Evolutionary conservation across 1,140 invertebrate species (phyloP).

Genomic region (Drosophila tani): DNA sequence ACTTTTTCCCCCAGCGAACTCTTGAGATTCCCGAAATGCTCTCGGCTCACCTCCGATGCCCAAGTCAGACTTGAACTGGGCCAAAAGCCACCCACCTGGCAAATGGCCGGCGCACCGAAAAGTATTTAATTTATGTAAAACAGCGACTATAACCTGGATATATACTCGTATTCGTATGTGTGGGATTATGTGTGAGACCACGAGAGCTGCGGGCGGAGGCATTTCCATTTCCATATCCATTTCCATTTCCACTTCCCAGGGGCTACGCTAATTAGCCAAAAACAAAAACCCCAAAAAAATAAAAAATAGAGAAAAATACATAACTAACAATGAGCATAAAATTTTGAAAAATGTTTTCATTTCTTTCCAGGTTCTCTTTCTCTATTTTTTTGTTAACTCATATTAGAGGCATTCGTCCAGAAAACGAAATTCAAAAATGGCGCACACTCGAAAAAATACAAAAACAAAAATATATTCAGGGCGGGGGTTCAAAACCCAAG

Average conservation of each 20-base stretch:
- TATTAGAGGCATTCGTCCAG: conserved; percentile 80
- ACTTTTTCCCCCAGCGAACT: conserved; percentile 5
- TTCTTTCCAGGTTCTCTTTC: conserved; percentile 37
- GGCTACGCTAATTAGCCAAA: conserved; percentile 80
- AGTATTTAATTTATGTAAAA: conserved; percentile 79
- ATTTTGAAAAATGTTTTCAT: conserved; percentile 64
- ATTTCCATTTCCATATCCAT: conserved; percentile 62
- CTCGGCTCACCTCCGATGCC: conserved; percentile 25
- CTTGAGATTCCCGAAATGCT: conserved; percentile 43
- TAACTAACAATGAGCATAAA: conserved; percentile 77
- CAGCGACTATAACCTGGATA: conserved; percentile 59
- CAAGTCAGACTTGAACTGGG: conserved; percentile 29
- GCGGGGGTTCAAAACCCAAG: conserved; percentile 9
- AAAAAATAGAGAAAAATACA: conserved; percentile 30
- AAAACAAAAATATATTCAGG: conserved; percentile 5
- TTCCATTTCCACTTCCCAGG: conserved; percentile 66
- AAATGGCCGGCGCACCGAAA: conserved; percentile 44
- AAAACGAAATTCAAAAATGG: conserved; percentile 81
- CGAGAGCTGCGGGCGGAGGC: conserved; percentile 57
- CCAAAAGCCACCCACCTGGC: conserved; percentile 47
- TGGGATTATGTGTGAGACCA: conserved; percentile 49
- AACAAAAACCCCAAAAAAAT: conserved; percentile 52
- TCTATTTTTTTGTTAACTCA: conserved; percentile 71
- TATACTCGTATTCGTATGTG: conserved; percentile 15
- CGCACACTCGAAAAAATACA: conserved; percentile 28